Evolutionary conservation across 2,888 invertebrate genomes (phyloP).

Genomic region (Iselma pallidipennis): DNA sequence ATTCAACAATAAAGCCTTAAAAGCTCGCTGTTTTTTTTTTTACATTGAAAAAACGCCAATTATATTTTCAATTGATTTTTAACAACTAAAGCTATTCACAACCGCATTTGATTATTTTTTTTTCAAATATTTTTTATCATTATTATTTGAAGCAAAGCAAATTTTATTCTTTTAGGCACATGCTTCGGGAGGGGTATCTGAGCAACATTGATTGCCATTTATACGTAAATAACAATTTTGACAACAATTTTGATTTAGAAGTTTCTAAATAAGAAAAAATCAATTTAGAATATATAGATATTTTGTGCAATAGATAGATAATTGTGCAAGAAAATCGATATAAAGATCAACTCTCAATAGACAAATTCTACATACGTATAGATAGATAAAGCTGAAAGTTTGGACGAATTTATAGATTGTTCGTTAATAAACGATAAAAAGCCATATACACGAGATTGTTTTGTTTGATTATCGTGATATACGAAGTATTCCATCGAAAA

Average conservation of each 20-base stretch:
- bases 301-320: neutral
- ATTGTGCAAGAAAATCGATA: too few species aligned
- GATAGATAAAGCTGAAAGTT: too few species aligned
- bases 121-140: neutral
- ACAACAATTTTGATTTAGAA: neutral
- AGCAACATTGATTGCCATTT: slow-evolving; percentile 28
- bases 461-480: too few species aligned
- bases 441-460: too few species aligned
- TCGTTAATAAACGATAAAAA: too few species aligned
- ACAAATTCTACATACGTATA: too few species aligned
- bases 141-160: slow-evolving; percentile 23
- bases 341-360: too few species aligned
- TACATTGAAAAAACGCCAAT: too few species aligned
- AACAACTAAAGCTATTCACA: slow-evolving; percentile 25
- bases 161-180: slow-evolving; percentile 32
- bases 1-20: neutral
- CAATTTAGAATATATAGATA: too few species aligned
- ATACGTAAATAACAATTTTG: neutral
- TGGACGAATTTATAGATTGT: too few species aligned
- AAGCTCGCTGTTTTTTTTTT: neutral
- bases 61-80: too few species aligned
- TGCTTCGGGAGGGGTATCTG: slow-evolving; percentile 29
- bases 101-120: slow-evolving; percentile 13
- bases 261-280: neutral
- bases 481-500: too few species aligned